Evolutionary conservation across 2,113 vertebrate species (phyloP).

Genomic region (Plotosus lineatus): DNA sequence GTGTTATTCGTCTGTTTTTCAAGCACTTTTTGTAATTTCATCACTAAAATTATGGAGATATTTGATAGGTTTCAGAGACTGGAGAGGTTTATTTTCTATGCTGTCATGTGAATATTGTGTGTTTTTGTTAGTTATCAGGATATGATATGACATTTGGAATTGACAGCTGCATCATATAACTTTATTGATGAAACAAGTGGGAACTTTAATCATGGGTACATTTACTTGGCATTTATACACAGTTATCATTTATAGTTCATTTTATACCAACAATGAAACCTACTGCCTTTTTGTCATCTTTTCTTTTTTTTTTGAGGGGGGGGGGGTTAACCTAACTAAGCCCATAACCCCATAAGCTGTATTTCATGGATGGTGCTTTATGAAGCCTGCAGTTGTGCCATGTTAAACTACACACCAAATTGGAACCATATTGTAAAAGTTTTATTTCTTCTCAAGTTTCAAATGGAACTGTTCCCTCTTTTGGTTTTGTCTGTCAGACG

Average conservation of each 20-base stretch:
- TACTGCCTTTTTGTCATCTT: slow-evolving; percentile 34
- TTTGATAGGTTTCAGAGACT: slow-evolving; percentile 3
- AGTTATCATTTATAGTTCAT: slow-evolving; percentile 53
- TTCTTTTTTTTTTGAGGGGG: neutral
- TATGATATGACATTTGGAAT: slow-evolving; percentile 25
- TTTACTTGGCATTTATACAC: slow-evolving; percentile 47
- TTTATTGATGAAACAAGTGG: slow-evolving; percentile 35
- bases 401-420: slow-evolving; percentile 29
- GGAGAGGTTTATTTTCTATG: neutral
- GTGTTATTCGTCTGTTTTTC: neutral
- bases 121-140: slow-evolving; percentile 15
- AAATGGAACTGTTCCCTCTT: slow-evolving; percentile 79
- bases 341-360: slow-evolving; percentile 6
- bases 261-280: slow-evolving; percentile 22
- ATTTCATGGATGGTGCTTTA: slow-evolving; percentile 1
- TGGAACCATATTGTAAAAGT: slow-evolving; percentile 61
- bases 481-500: slow-evolving; percentile 57
- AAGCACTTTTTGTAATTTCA: slow-evolving; percentile 18
- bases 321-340: neutral
- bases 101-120: slow-evolving; percentile 1
- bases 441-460: slow-evolving; percentile 80
- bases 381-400: slow-evolving; percentile 12
- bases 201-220: slow-evolving; percentile 42
- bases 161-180: slow-evolving; percentile 26
- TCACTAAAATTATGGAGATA: slow-evolving; percentile 4